Evolutionary conservation across 1,140 invertebrate species (phyloP).

Genomic region (Teleogryllus occipitalis): DNA sequence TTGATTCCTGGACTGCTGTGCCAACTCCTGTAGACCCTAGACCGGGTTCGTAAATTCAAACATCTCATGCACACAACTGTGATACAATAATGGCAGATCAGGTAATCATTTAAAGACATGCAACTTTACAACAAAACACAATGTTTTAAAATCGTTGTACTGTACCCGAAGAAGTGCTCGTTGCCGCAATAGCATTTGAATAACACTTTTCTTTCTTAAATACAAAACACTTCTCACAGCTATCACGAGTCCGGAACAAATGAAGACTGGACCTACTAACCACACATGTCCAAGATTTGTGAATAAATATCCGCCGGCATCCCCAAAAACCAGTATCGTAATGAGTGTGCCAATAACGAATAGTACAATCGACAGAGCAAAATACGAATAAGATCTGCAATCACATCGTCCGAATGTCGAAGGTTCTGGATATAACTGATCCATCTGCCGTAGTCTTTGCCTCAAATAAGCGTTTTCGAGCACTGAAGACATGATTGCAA

Average conservation of each 20-base stretch:
- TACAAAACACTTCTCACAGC: constrained; percentile 59
- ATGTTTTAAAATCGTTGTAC: constrained; percentile 6
- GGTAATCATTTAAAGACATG: background rate
- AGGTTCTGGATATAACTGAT: constrained; percentile 48
- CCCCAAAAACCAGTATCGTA: constrained; percentile 50
- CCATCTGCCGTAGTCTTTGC: constrained; percentile 47
- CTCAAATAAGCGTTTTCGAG: constrained; percentile 51
- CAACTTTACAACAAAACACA: background rate
- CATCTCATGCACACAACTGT: background rate
- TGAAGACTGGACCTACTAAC: constrained; percentile 58
- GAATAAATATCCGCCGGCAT: constrained; percentile 19
- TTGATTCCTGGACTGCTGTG: constrained; percentile 35
- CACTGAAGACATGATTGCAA: constrained; percentile 43
- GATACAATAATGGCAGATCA: background rate
- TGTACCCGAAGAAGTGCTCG: constrained; percentile 51
- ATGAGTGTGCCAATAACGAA: constrained; percentile 55
- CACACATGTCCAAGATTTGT: constrained; percentile 47
- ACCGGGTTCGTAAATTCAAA: background rate
- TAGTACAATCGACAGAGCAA: constrained; percentile 50
- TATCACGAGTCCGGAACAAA: constrained; percentile 58
- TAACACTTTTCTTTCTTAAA: constrained; percentile 53
- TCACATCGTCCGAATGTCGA: constrained; percentile 52
- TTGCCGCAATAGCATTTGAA: constrained; percentile 54
- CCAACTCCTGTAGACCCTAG: constrained; percentile 39
- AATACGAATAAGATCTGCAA: constrained; percentile 56